Evolutionary conservation across 2,113 vertebrate genomes (phyloP).

Genomic region (Marmota monax): DNA sequence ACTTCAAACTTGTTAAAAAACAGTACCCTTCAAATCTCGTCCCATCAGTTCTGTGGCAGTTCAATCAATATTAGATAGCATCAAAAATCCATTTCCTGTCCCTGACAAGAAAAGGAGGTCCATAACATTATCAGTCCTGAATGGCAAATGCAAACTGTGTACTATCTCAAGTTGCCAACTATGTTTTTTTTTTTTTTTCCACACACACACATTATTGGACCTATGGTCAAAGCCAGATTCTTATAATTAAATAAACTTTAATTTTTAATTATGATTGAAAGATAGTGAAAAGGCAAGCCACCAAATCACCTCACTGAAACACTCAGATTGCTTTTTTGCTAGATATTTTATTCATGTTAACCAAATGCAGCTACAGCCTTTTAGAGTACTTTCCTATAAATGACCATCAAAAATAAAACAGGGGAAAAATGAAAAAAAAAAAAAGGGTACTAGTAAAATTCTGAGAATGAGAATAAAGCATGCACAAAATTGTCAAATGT

Average conservation of each 20-base stretch:
- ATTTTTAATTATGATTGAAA: conserved; percentile 67
- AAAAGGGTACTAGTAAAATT: not conserved
- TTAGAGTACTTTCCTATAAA: conserved; percentile 17
- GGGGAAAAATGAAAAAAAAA: not conserved
- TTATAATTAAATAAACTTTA: conserved; percentile 71
- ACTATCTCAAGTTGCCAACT: conserved; percentile 51
- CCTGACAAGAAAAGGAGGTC: conserved; percentile 68
- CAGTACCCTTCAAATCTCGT: conserved; percentile 77
- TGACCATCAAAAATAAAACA: conserved; percentile 23
- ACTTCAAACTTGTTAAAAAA: conserved; percentile 71
- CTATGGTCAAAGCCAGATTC: conserved; percentile 70
- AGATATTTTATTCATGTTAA: conserved; percentile 24
- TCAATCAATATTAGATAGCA: conserved; percentile 85
- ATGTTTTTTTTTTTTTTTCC: not conserved
- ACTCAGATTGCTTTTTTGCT: conserved; percentile 30
- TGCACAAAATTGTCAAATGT: not conserved
- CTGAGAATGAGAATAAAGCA: not conserved
- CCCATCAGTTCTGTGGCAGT: conserved; percentile 78
- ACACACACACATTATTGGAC: conserved; percentile 4
- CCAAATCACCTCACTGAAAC: conserved; percentile 10
- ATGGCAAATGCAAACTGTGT: conserved; percentile 74
- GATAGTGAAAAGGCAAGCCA: conserved; percentile 45
- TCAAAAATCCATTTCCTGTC: conserved; percentile 84
- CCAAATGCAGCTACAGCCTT: not conserved
- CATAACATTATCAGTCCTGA: conserved; percentile 78